Conservation (phyloP, 2,888 invertebrate genomes). For the Synanthedon tipuliformis region DNA sequence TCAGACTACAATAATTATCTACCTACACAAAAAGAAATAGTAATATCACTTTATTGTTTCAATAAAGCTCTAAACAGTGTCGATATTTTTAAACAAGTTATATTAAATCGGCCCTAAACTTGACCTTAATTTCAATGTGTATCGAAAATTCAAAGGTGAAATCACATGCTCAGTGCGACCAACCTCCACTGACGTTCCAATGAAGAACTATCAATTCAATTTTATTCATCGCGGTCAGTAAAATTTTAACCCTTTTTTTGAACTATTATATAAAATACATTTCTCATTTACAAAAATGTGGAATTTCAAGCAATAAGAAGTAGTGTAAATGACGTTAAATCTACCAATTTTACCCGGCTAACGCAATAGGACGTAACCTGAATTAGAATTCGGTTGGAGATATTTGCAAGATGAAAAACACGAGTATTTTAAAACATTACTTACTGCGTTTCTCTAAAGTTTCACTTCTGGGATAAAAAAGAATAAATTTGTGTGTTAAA, state of each 20-base stretch:
- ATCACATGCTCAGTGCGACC: constrained; percentile 31
- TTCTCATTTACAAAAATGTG: neutral
- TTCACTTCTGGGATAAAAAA: neutral
- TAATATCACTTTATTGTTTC: neutral
- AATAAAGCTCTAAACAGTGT: neutral
- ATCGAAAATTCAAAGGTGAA: constrained; percentile 28
- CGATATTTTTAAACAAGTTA: neutral
- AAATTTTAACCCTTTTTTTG: no score
- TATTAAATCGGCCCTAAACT: constrained; percentile 40
- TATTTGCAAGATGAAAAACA: neutral
- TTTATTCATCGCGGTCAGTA: no score
- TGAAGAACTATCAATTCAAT: no score
- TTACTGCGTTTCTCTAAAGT: neutral
- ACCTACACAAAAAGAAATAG: neutral
- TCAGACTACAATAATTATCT: neutral
- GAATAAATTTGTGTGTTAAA: neutral
- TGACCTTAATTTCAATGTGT: constrained; percentile 41
- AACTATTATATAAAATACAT: neutral
- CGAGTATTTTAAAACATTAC: neutral
- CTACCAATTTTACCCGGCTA: neutral
- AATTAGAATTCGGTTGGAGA: neutral
- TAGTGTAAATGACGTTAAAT: neutral
- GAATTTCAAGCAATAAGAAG: neutral
- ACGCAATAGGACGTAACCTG: neutral
- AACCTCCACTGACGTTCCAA: constrained; percentile 1